These are phyloP conservation scores for Peromyscus nudipes DNA, from an alignment of 2,797 vertebrate genomes.

Conservation along the genomic window DNA sequence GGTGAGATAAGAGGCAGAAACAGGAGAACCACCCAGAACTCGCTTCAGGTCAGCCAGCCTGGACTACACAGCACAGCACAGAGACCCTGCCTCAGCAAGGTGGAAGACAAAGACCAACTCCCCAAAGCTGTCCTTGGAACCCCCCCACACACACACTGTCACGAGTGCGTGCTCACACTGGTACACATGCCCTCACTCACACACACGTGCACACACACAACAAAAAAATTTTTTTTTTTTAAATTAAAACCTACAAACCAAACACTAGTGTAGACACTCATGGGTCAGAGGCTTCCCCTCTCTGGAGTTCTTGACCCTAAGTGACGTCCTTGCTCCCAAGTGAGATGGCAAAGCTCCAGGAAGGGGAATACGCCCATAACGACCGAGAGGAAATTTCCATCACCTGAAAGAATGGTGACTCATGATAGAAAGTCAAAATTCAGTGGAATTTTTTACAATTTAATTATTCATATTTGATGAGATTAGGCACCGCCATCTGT, in stretches of 20 bases:
- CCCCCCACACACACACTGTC: too few species aligned
- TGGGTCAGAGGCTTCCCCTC: not conserved
- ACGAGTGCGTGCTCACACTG: not conserved
- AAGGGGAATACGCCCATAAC: not conserved
- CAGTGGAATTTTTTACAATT: not conserved
- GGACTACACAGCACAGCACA: not conserved
- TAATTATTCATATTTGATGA: not conserved
- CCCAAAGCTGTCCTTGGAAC: not conserved
- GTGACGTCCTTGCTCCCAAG: not conserved
- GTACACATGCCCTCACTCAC: not conserved
- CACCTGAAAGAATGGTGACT: not conserved
- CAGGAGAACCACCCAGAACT: not conserved
- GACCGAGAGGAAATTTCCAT: not conserved
- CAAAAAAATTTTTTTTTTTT: not conserved
- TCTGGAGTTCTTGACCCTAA: not conserved
- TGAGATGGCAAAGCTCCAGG: not conserved
- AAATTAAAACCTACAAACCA: not conserved
- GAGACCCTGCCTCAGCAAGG: not conserved
- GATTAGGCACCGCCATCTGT: not conserved
- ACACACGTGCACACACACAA: not conserved
- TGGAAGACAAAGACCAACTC: not conserved
- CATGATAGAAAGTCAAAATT: not conserved
- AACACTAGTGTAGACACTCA: not conserved
- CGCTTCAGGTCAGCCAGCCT: not conserved
- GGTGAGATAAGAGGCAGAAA: not conserved